Evolutionary conservation across 2,888 invertebrate genomes (phyloP), one percentile per base, ranked within the genome.

Genomic region (Euspilapteryx auroguttella): DNA sequence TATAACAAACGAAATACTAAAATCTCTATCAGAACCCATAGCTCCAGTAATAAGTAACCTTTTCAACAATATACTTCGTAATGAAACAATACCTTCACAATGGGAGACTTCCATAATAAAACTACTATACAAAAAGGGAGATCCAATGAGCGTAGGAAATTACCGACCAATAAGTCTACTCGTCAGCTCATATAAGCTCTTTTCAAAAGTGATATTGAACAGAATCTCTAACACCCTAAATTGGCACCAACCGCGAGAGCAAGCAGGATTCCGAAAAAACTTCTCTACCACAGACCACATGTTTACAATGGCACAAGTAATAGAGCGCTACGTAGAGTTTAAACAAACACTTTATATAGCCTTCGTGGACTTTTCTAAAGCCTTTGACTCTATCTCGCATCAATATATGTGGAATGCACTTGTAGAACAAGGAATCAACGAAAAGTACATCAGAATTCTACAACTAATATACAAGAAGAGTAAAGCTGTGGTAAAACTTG

Each of bases 221-320:
- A 29, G 29, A 29, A 27, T 31, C 10, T 27, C 24, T 14, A 3
- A 7, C 5, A 20, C 4, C 2, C 14, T 31, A 8, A 27, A 31
- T 4, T 11, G 12, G 11, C 6, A 15, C 3, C 30, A 31, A 17
- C 30, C 23, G 3, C 21, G 9, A 13, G 25, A 25, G 12, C 30
- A 30, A 14, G 34, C 32, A 6, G 30, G 32, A 4, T 34, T 34
- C 22, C 11, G 34, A 12, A 28, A 28, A n/a, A 20, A 28, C 7
- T 32, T 27, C 10, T 32, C 32, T 12, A 33, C 35, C 4, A 24
- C 30, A 6, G 33, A 33, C 4, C 36, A 34, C 27, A 34, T 32
- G 3, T 23, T 23, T 11, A 23, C 23, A 10, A 12, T 23, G 11
- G 12, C 23, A 3, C 23, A 23, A 7, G 12, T 23, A n/a, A 11